These are phyloP conservation scores for Hydrolagus affinis DNA, from an alignment of 2,113 vertebrate genomes.

Conservation along the genomic window DNA sequence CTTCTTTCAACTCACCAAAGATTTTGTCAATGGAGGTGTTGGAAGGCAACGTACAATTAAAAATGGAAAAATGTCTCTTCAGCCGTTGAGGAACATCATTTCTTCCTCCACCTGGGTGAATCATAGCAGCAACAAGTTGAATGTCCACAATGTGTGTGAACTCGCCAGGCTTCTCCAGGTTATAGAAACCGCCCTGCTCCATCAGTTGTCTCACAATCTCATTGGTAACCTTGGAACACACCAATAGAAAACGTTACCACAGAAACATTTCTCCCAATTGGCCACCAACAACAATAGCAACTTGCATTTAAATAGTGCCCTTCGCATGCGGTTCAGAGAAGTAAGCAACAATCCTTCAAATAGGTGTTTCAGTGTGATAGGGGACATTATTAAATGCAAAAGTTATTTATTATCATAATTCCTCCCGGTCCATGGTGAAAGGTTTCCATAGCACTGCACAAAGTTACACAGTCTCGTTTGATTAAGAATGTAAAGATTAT, in stretches of 20 bases:
- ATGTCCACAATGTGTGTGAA: slow-evolving; percentile 84
- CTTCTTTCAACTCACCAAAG: slow-evolving; percentile 68
- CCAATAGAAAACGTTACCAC: not conserved
- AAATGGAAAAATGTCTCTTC: slow-evolving; percentile 89
- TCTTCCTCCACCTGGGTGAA: slow-evolving; percentile 90
- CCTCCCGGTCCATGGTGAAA: not conserved
- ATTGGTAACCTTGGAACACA: slow-evolving; percentile 78
- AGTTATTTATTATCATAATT: too few relatives aligned
- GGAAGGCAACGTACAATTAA: slow-evolving; percentile 88
- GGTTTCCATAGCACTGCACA: not conserved
- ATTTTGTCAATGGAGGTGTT: slow-evolving; percentile 89
- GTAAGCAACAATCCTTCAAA: too few relatives aligned
- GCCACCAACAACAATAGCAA: too few relatives aligned
- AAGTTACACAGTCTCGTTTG: not conserved
- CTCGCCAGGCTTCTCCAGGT: slow-evolving; percentile 89
- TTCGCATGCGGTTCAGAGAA: too few relatives aligned
- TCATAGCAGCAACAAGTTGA: slow-evolving; percentile 92
- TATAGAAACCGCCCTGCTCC: slow-evolving; percentile 88
- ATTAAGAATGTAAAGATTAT: not conserved
- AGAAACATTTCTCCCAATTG: not conserved
- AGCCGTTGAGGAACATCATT: slow-evolving; percentile 92
- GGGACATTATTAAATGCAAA: too few relatives aligned
- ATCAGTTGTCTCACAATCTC: slow-evolving; percentile 90
- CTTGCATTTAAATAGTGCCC: too few relatives aligned
- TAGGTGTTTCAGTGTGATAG: too few relatives aligned